phyloP scores from a whole-genome alignment of 2,797 vertebrate genomes.

The Alfaro cultratus region DNA sequence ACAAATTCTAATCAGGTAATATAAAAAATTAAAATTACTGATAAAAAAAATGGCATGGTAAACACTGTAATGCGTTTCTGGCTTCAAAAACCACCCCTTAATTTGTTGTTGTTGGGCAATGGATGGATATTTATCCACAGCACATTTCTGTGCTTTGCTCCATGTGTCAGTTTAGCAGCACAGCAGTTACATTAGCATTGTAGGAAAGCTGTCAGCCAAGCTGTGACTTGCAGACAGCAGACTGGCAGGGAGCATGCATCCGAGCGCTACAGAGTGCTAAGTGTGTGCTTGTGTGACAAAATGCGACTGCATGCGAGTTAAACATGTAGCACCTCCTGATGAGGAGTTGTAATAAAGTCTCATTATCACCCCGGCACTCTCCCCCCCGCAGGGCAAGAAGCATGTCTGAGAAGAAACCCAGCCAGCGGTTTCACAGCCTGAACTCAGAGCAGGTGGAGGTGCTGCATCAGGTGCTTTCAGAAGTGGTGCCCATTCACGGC shows the following conservation, averaged over 20 bases:
- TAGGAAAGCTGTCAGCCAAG: constrained; percentile 77
- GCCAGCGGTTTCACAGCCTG: constrained; percentile 90
- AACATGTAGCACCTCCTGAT: constrained; percentile 35
- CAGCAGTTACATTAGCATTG: constrained; percentile 72
- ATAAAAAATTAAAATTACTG: background rate
- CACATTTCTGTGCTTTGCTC: constrained; percentile 46
- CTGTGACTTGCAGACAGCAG: constrained; percentile 71
- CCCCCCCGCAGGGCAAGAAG: constrained; percentile 63
- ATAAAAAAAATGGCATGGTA: constrained; percentile 1
- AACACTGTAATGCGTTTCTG: constrained; percentile 26
- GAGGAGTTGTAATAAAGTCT: constrained; percentile 40
- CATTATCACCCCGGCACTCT: constrained; percentile 1
- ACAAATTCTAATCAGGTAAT: background rate
- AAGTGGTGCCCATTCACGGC: constrained; percentile 94
- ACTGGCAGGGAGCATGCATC: constrained; percentile 51
- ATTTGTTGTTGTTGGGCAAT: constrained; percentile 33
- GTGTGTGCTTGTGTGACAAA: constrained; percentile 18
- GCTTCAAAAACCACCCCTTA: constrained; percentile 8
- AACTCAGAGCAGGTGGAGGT: constrained; percentile 91
- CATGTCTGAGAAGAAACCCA: constrained; percentile 87
- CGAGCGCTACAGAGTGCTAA: constrained; percentile 38
- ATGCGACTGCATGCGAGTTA: constrained; percentile 9
- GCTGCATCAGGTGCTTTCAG: constrained; percentile 91
- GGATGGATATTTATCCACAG: constrained; percentile 49
- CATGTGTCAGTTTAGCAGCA: constrained; percentile 68